Conservation (phyloP, 2,797 vertebrate genomes). For the Phalloptychus januarius region DNA sequence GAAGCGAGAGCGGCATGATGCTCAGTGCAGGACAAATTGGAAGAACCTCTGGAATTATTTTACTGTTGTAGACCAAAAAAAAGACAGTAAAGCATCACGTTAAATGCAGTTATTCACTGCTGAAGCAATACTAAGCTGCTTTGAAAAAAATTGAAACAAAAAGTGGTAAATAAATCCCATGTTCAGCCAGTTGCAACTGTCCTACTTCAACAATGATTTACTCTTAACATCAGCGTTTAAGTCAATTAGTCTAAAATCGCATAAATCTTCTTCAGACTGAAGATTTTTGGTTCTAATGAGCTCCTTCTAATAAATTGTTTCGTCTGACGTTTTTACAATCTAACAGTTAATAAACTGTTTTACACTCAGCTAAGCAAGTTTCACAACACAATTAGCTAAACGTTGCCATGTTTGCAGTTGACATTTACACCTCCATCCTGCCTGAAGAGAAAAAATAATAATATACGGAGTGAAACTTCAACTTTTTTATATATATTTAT, state of each 20-base stretch:
- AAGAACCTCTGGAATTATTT: background rate
- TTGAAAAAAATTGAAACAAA: background rate
- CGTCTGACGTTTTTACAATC: too few relatives aligned
- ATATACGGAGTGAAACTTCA: background rate
- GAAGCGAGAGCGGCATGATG: background rate
- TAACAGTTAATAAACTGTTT: constrained; percentile 6
- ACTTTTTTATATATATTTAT: background rate
- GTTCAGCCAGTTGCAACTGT: background rate
- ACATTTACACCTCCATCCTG: background rate
- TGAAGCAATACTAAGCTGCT: background rate
- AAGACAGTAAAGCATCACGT: background rate
- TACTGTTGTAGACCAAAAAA: background rate
- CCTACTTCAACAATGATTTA: background rate
- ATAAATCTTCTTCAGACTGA: background rate
- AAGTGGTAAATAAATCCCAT: background rate
- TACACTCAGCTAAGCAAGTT: constrained; percentile 3
- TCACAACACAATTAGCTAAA: background rate
- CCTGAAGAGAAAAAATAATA: background rate
- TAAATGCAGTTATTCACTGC: background rate
- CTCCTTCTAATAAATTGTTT: background rate
- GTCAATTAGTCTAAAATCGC: background rate
- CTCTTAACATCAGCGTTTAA: background rate
- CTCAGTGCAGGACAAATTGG: background rate
- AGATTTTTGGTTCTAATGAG: background rate
- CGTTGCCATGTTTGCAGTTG: background rate